A percentile compares a stretch with the other conserved stretches of the same genome.
Evolutionary conservation across 2,797 vertebrate genomes (phyloP).

Genomic region (Ispidina lecontei): DNA sequence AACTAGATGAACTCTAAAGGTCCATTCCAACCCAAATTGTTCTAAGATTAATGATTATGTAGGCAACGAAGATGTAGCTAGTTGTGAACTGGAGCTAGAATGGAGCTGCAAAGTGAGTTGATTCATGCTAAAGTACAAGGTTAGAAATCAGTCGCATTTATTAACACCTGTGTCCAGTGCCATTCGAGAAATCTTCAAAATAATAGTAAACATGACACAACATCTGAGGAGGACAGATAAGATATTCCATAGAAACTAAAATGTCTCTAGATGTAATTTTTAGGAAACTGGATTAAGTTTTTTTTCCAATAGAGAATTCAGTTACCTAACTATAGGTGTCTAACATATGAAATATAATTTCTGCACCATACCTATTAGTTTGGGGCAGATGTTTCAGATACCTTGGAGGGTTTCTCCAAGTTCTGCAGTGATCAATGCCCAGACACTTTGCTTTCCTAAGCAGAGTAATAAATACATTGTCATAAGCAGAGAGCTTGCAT

Average conservation of each 20-base stretch:
- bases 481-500: slow-evolving; percentile 19
- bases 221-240: background rate
- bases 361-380: background rate
- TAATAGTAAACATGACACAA: background rate
- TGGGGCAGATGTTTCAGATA: background rate
- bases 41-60: background rate
- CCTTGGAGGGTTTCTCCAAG: background rate
- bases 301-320: background rate
- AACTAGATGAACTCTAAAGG: background rate
- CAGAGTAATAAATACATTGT: slow-evolving; percentile 60
- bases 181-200: background rate
- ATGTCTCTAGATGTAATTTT: background rate
- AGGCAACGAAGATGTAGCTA: background rate
- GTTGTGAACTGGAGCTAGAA: background rate
- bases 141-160: background rate
- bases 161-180: background rate
- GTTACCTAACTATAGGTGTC: background rate
- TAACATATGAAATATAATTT: background rate
- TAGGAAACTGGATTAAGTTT: background rate
- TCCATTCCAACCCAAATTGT: background rate
- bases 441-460: slow-evolving; percentile 51
- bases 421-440: slow-evolving; percentile 54
- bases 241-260: background rate
- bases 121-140: background rate
- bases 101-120: background rate